Percentiles rank a stretch among this genome's conserved stretches.
phyloP scores from a whole-genome alignment of 30 jellyfish, hydroid and myxozoan genomes.

The Hydractinia symbiolongicarpus region DNA sequence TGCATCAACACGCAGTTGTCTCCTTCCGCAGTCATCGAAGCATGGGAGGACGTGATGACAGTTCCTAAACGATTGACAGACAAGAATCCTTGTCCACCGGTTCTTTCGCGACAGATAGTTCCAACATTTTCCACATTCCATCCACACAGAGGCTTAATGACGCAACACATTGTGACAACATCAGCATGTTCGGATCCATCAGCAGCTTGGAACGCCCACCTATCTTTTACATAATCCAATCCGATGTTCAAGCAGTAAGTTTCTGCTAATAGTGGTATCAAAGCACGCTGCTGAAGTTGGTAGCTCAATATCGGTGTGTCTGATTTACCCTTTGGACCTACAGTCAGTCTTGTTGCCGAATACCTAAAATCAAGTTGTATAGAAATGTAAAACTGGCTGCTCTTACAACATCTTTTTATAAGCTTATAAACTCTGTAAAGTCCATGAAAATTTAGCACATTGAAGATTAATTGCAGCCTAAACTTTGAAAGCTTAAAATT shows the following conservation, averaged over 20 bases:
- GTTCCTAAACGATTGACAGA: slow-evolving; percentile 84
- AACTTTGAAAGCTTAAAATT: no score
- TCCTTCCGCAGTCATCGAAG: slow-evolving; percentile 93
- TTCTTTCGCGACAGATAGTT: slow-evolving; percentile 61
- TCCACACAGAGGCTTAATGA: slow-evolving; percentile 78
- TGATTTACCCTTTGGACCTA: slow-evolving; percentile 87
- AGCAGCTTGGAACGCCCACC: slow-evolving; percentile 76
- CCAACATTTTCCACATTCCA: slow-evolving; percentile 93
- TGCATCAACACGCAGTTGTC: slow-evolving; percentile 87
- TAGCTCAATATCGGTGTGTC: slow-evolving; percentile 76
- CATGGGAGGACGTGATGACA: slow-evolving; percentile 79
- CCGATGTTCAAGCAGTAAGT: slow-evolving; percentile 66
- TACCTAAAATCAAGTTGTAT: slow-evolving; percentile 14
- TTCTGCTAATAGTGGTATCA: slow-evolving; percentile 76
- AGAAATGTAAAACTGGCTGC: not conserved
- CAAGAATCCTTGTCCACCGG: slow-evolving; percentile 89
- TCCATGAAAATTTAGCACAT: no score
- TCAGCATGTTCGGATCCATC: slow-evolving; percentile 84
- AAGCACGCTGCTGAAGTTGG: slow-evolving; percentile 86
- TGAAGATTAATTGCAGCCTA: no score
- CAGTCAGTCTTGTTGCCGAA: slow-evolving; percentile 85
- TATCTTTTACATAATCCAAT: slow-evolving; percentile 68
- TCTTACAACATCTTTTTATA: not conserved
- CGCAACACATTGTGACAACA: slow-evolving; percentile 92
- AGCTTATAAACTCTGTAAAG: no score